These are phyloP conservation scores for Xanthia togata DNA, from an alignment of 2,888 invertebrate species.

Conservation along the genomic window DNA sequence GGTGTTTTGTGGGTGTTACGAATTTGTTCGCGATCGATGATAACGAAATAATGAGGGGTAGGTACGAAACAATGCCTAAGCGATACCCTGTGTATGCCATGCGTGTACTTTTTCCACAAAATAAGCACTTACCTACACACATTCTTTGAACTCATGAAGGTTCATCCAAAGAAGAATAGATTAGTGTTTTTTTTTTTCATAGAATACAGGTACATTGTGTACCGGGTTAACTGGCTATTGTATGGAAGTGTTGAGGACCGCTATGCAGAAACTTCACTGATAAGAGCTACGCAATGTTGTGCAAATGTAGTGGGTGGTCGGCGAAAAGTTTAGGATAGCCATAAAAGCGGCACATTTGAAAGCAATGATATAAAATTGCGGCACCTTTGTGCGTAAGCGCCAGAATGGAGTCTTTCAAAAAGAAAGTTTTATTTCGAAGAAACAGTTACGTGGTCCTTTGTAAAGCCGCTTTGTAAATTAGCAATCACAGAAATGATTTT, in stretches of 20 bases:
- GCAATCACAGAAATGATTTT: conserved; percentile 66
- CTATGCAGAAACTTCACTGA: conserved; percentile 72
- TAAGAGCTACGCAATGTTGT: conserved; percentile 77
- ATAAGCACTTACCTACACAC: conserved; percentile 15
- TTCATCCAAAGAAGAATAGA: conserved; percentile 24
- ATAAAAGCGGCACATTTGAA: conserved; percentile 83
- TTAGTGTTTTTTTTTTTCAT: conserved; percentile 40
- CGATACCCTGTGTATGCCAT: conserved; percentile 27
- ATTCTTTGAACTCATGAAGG: conserved; percentile 28
- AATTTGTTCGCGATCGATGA: conserved; percentile 67
- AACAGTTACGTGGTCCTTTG: conserved; percentile 79
- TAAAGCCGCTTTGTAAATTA: conserved; percentile 65
- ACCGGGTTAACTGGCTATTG: conserved; percentile 62
- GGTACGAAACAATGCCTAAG: conserved; percentile 47
- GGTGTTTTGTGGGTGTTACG: conserved; percentile 56
- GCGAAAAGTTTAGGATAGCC: conserved; percentile 75
- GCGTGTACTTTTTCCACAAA: conserved; percentile 24
- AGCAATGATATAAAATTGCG: conserved; percentile 84
- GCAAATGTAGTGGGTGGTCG: conserved; percentile 82
- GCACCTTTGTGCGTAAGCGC: conserved; percentile 80
- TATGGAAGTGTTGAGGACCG: conserved; percentile 69
- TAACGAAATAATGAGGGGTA: conserved; percentile 60
- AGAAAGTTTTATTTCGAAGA: conserved; percentile 84
- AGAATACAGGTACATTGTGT: conserved; percentile 58
- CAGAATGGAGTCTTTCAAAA: conserved; percentile 72